Conservation (phyloP, 1,140 invertebrate genomes). For the Phenacoccus solenopsis region DNA sequence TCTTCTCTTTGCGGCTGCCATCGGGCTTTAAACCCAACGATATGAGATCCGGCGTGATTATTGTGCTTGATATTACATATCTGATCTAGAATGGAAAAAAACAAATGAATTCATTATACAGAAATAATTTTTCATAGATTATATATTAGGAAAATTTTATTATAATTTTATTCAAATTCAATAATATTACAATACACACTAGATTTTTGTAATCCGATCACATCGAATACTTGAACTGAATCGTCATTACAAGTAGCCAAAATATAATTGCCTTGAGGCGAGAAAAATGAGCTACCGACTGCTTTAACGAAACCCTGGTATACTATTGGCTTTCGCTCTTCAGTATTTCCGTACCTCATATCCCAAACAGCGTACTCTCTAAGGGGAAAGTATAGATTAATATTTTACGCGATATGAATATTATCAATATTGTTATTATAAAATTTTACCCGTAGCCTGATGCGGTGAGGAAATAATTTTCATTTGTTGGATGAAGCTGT, state of each 20-base stretch:
- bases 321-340: constrained; percentile 18
- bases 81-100: neutral
- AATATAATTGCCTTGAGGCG: constrained; percentile 25
- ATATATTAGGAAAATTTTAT: too few relatives aligned
- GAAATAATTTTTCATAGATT: too few relatives aligned
- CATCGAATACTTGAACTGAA: constrained; percentile 24
- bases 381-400: constrained; percentile 6
- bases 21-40: constrained; percentile 26
- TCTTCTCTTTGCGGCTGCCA: constrained; percentile 25
- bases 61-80: constrained; percentile 21
- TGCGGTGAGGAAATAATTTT: constrained; percentile 25
- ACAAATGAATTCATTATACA: constrained; percentile 8
- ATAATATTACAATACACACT: neutral
- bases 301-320: constrained; percentile 13
- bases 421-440: constrained; percentile 4
- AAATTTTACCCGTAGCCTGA: constrained; percentile 25
- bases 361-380: constrained; percentile 22
- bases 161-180: too few relatives aligned
- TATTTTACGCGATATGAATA: constrained; percentile 15
- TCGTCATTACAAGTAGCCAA: constrained; percentile 28
- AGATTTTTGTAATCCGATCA: neutral
- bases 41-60: constrained; percentile 25
- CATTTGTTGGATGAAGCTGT: constrained; percentile 23
- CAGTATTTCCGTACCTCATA: constrained; percentile 11
- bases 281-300: constrained; percentile 28